These are phyloP conservation scores for Origma solitaria DNA, from an alignment of 2,113 vertebrate genomes.

Conservation along the genomic window DNA sequence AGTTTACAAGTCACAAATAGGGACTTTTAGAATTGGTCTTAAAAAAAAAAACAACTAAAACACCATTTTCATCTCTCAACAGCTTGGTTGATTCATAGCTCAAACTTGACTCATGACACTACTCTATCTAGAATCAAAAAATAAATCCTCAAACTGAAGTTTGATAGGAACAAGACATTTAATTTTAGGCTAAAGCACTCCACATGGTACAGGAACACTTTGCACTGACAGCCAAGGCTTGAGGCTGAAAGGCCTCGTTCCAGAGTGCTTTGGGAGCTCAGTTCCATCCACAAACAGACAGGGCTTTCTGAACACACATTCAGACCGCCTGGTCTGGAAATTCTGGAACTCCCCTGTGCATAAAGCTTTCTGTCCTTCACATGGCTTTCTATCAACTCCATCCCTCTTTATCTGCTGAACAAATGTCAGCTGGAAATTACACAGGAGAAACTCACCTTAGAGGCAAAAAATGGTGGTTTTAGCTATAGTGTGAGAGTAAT, in stretches of 20 bases:
- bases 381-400: not conserved
- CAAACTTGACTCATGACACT: not conserved
- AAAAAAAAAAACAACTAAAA: fast-evolving
- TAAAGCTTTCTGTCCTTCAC: not conserved
- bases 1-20: not conserved
- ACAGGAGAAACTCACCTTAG: not conserved
- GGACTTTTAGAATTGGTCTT: not conserved
- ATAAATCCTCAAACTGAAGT: not conserved
- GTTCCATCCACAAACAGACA: not conserved
- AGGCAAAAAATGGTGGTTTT: not conserved
- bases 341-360: not conserved
- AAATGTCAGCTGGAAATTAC: not conserved
- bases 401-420: not conserved
- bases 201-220: fast-evolving
- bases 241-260: not conserved
- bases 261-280: not conserved
- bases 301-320: not conserved
- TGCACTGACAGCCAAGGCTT: not conserved
- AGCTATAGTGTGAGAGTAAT: not conserved
- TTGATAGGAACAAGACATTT: not conserved
- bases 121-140: not conserved
- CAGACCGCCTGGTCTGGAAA: not conserved
- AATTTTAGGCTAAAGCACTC: not conserved
- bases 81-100: not conserved
- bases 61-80: not conserved